These are phyloP conservation scores for Mormyrops attenuatus DNA, from an alignment of 2,797 vertebrate species.

Conservation along the genomic window DNA sequence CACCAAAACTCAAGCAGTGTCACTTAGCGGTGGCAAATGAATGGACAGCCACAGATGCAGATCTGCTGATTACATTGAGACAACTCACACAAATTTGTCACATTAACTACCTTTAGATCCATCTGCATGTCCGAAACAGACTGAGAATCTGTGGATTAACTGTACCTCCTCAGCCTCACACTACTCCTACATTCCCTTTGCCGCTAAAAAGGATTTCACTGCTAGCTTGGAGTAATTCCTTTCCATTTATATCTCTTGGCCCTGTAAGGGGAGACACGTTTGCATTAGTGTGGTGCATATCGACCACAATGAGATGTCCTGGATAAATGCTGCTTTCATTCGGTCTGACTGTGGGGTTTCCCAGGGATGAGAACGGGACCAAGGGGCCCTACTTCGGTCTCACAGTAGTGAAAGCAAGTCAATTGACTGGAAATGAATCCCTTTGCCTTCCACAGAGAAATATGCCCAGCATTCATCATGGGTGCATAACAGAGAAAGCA, in stretches of 20 bases:
- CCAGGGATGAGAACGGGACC: background rate
- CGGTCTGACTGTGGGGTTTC: background rate
- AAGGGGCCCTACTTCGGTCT: background rate
- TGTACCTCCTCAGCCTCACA: no score
- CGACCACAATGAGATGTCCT: background rate
- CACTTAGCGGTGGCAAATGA: background rate
- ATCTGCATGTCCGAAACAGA: background rate
- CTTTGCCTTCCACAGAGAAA: background rate
- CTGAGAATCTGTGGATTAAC: background rate
- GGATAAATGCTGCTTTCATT: background rate
- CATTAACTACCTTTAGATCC: background rate
- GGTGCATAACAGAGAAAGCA: background rate
- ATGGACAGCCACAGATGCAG: background rate
- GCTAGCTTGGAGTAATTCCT: slow-evolving; percentile 6
- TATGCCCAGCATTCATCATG: background rate
- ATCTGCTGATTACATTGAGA: background rate
- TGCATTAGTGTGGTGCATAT: slow-evolving; percentile 12
- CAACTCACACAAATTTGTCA: background rate
- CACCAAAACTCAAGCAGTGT: background rate
- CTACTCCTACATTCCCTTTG: background rate
- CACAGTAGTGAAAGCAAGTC: background rate
- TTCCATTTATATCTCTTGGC: slow-evolving; percentile 19
- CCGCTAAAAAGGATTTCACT: slow-evolving; percentile 11
- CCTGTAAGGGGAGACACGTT: slow-evolving; percentile 1
- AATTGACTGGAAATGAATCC: slow-evolving; percentile 1